These are phyloP conservation scores for Phyllostomus discolor DNA, from an alignment of 2,113 vertebrate species.

Conservation along the genomic window DNA sequence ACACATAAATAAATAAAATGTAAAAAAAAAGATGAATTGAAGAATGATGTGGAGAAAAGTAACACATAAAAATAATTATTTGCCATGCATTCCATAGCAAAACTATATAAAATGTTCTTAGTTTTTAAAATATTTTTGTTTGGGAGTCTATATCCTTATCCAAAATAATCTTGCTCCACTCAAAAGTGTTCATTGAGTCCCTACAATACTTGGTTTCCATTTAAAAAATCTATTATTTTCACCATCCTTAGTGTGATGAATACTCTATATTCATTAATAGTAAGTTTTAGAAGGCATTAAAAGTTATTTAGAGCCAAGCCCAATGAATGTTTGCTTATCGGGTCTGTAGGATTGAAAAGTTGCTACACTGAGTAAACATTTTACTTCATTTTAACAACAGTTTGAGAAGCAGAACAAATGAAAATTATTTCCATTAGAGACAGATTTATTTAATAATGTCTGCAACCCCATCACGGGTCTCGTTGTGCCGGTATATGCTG, in stretches of 20 bases:
- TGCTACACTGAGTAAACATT: background rate
- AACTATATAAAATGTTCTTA: background rate
- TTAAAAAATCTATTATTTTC: background rate
- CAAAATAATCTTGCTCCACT: background rate
- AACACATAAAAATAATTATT: background rate
- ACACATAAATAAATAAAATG: no score
- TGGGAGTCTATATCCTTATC: background rate
- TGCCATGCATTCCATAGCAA: background rate
- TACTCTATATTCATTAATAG: background rate
- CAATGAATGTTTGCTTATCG: background rate
- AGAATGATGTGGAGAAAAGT: background rate
- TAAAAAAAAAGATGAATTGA: background rate
- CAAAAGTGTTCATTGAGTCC: background rate
- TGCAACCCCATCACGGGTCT: background rate
- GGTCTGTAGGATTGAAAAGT: background rate
- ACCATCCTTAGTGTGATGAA: background rate
- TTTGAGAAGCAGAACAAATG: background rate
- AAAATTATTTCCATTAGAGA: background rate
- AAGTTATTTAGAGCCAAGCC: background rate
- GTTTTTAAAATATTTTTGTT: background rate
- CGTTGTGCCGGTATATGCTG: background rate
- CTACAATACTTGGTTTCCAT: background rate
- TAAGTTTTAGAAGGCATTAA: background rate
- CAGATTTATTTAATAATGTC: background rate
- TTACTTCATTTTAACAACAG: background rate